Evolutionary conservation across 2,888 invertebrate genomes (phyloP).

Genomic region (Allygus modestus): DNA sequence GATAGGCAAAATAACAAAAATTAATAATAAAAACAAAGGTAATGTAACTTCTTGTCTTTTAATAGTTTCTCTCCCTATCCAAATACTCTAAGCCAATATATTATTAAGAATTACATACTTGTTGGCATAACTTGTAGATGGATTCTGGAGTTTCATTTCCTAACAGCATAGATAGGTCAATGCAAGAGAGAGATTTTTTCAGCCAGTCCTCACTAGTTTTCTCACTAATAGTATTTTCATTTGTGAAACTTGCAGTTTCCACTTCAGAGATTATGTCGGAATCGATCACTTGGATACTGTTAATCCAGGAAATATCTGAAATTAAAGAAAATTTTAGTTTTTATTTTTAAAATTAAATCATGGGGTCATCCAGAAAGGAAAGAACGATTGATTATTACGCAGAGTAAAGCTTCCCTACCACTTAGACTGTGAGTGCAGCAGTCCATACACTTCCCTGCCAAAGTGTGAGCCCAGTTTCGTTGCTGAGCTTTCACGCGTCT

Average conservation of each 20-base stretch:
- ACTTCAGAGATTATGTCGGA: slow-evolving; percentile 27
- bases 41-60: too few relatives aligned
- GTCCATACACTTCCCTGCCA: too few relatives aligned
- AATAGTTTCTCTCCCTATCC: too few relatives aligned
- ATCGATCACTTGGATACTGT: slow-evolving; percentile 17
- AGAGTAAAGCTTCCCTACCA: background rate
- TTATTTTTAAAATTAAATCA: background rate
- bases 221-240: background rate
- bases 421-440: too few relatives aligned
- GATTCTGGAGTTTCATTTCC: slow-evolving; percentile 19
- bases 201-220: background rate
- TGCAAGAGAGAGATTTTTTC: background rate
- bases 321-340: too few relatives aligned
- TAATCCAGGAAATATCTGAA: slow-evolving; percentile 30
- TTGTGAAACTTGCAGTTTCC: background rate
- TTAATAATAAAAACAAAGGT: too few relatives aligned
- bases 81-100: too few relatives aligned
- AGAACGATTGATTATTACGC: background rate
- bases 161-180: background rate
- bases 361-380: background rate
- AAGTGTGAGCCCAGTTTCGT: too few relatives aligned
- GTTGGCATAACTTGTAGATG: slow-evolving; percentile 1
- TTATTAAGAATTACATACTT: background rate
- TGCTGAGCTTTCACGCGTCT: too few relatives aligned
- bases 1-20: too few relatives aligned